Base-by-base conservation (phyloP, 2,888 invertebrate genomes). In the Acrocera orbiculus region DNA sequence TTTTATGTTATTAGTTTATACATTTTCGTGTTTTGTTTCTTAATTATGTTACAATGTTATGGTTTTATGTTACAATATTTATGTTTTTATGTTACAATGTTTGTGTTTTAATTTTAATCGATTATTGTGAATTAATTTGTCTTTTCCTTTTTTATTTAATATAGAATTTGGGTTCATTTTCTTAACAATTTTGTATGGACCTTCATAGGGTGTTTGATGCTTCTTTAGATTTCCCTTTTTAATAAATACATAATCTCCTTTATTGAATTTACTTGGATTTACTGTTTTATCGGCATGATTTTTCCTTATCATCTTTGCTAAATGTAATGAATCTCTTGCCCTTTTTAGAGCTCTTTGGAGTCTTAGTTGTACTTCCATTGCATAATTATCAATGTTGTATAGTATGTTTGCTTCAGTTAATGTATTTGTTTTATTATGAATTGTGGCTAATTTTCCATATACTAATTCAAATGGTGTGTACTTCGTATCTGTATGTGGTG, bases 141-240 rank as follows among this genome's bases (percentile, higher is more conserved):
- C 15, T 5, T n/a, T 14, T 8, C 14, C 15, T 15, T 27, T 27
- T 27, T 15, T 27, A 15, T 14, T 27, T 27, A 27, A 2, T 10
- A 15, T 27, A 13, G 2, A 27, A 27, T 27, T 27, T 15, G 15
- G 15, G 15, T 26, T 27, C 3, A 15, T 27, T 27, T 14, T 27
- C 13, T 27, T 16, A 15, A 27, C n/a, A 6, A 27, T 16, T 8
- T 7, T 27, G 14, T 27, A 27, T 27, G 27, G 4, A 15, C 27
- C 27, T 27, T 27, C 15, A 16, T 5, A 27, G n/a, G n/a, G n/a
- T n/a, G n/a, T n/a, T n/a, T n/a, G n/a, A n/a, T n/a, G n/a, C n/a
- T n/a, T n/a, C n/a, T n/a, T n/a, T n/a, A 22, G 20, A 7, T 30
- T 30, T 30, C 20, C 30, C 10, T 13, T n/a, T 30, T 22, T 30